A percentile compares a stretch with the other conserved stretches of the same genome.
These are phyloP conservation scores for cattle (Bos taurus) DNA, from an alignment of 2,113 vertebrate species.

Conservation along the genomic window DNA sequence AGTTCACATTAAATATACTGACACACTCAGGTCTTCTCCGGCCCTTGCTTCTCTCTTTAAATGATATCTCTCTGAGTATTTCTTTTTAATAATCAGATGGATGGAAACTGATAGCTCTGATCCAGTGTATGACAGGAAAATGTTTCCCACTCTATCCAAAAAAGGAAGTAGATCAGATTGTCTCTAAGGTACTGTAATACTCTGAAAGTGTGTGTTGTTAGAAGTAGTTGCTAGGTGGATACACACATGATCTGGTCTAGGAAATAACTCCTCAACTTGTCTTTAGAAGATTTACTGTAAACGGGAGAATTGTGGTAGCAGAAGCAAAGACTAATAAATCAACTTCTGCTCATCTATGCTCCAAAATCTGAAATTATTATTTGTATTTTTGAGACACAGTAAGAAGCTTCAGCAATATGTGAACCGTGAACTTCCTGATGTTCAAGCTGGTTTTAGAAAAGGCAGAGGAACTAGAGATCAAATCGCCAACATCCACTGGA, in stretches of 20 bases:
- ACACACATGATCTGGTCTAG: neutral
- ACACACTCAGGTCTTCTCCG: neutral
- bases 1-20: neutral
- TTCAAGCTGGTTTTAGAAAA: no score
- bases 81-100: neutral
- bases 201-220: constrained; percentile 9
- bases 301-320: neutral
- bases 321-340: constrained; percentile 9
- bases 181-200: neutral
- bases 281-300: neutral
- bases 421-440: no score
- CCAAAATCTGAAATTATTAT: neutral
- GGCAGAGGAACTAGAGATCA: no score
- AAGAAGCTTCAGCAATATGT: neutral
- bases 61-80: neutral
- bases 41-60: neutral
- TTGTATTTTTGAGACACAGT: constrained; percentile 11
- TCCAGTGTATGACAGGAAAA: neutral
- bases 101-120: neutral
- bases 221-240: neutral
- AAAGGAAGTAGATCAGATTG: neutral
- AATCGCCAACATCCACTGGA: no score
- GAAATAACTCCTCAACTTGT: neutral
- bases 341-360: neutral
- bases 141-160: neutral